Evolutionary conservation across 2,888 invertebrate species (phyloP).

Genomic region (Alentia gelatinosa): DNA sequence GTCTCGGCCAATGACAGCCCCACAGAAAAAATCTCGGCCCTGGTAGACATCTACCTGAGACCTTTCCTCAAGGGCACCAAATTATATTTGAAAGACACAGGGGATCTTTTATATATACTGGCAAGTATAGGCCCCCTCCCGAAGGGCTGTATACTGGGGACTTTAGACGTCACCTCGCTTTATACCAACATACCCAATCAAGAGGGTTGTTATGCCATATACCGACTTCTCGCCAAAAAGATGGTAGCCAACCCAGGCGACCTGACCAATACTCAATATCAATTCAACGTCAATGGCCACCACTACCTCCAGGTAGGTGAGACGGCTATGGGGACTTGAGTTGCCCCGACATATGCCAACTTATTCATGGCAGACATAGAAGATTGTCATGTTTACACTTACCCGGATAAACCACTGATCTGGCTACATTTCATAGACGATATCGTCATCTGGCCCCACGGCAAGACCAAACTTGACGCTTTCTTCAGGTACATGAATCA

Average conservation of each 20-base stretch:
- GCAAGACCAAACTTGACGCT: background rate
- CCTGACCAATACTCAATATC: background rate
- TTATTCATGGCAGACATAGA: background rate
- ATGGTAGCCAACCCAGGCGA: background rate
- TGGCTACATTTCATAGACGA: too few relatives aligned
- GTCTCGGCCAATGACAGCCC: background rate
- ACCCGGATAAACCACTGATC: background rate
- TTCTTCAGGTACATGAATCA: background rate
- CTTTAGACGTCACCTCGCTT: constrained; percentile 5
- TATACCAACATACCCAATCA: constrained; percentile 29
- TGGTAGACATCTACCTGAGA: background rate
- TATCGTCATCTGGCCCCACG: too few relatives aligned
- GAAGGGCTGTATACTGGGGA: background rate
- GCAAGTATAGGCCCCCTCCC: background rate
- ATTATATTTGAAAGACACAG: background rate
- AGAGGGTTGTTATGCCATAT: too few relatives aligned
- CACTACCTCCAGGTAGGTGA: too few relatives aligned
- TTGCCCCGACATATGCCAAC: background rate
- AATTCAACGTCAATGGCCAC: background rate
- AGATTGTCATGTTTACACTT: background rate
- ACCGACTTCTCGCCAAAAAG: background rate
- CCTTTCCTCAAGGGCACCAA: background rate
- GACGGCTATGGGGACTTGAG: too few relatives aligned
- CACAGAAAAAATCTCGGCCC: constrained; percentile 29
- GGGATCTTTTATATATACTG: background rate